Base-by-base conservation (phyloP, 2,888 invertebrate genomes). In the Sinodicranocentrus sp. region DNA sequence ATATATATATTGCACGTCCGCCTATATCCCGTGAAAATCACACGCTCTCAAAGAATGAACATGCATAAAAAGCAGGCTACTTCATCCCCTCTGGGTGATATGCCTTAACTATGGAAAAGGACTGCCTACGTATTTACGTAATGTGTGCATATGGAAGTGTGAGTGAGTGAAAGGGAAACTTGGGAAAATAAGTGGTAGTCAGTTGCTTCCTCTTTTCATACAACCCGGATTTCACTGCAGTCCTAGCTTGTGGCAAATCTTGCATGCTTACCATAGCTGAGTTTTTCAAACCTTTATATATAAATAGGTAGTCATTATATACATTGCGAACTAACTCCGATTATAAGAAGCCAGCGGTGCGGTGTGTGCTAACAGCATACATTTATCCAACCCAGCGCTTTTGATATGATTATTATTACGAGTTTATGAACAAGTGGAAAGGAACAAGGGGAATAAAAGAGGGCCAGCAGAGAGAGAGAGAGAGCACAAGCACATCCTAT, bases 391-490 rank as follows among this genome's bases (percentile, higher is more conserved):
- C 61, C 65, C 43, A 65, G 43, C 23, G 39, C 43, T 65, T 43
- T 23, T 65, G 65, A 43, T 65, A 65, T 65, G 65, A 65, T 65
- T 65, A 65, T 65, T 65, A 65, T 63, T 63, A 57, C 15, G 63
- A 65, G 65, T 43, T 65, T 21, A 65, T 43, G 23, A 43, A 21
- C 39, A 65, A 65, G 43, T 43, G 43, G 43, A 44, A 43, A 65
- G 33, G n/a, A 33, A 33, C 61, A 26, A 61, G 61, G 17, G 17
- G 25, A 33, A 61, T 28, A 33, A 26, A 57, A 19, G 23, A 57
- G 57, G 39, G 65, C 65, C 33, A 33, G 15, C 39, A 65, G 2
- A 21, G 6, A 21, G 17, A 43, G 65, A 17, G 61, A n/a, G 23
- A 19, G 8, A 10, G 43, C 3, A 23, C 28, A 43, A 43, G 65